Evolutionary conservation across 1,140 invertebrate species (phyloP).

Genomic region (Lepidurus apus): DNA sequence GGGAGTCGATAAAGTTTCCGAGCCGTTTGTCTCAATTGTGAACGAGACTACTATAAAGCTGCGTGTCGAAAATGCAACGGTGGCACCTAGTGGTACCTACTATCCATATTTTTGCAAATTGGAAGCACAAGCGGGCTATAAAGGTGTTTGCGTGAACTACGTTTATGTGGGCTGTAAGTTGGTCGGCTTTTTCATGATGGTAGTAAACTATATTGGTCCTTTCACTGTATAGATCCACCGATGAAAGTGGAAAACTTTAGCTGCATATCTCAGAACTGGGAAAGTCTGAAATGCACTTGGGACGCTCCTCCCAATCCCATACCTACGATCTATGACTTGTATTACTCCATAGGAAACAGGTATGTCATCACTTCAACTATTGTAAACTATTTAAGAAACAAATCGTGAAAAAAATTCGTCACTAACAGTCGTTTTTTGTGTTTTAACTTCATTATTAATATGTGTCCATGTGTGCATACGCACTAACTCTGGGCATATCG

Average conservation of each 20-base stretch:
- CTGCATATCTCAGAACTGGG: slow-evolving; percentile 39
- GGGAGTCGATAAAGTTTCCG: slow-evolving; percentile 43
- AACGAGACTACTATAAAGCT: slow-evolving; percentile 50
- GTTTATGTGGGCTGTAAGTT: slow-evolving; percentile 29
- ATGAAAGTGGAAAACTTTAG: slow-evolving; percentile 37
- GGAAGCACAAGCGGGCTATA: not conserved
- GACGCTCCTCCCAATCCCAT: slow-evolving; percentile 37
- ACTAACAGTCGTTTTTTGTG: not conserved
- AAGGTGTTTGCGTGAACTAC: slow-evolving; percentile 23
- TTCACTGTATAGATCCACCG: slow-evolving; percentile 37
- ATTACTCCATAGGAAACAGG: not conserved
- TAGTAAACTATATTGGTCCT: not conserved
- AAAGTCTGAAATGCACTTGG: slow-evolving; percentile 39
- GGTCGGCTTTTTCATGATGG: not conserved
- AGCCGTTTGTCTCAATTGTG: slow-evolving; percentile 45
- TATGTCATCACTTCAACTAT: not conserved
- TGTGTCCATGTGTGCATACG: slow-evolving; percentile 5
- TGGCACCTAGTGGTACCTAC: slow-evolving; percentile 45
- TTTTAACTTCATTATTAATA: slow-evolving; percentile 12
- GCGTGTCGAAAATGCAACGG: slow-evolving; percentile 45
- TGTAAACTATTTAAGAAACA: not conserved
- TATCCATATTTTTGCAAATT: slow-evolving; percentile 37
- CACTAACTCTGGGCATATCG: not conserved
- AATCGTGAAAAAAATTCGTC: not conserved
- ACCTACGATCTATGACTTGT: slow-evolving; percentile 36